Evolutionary conservation across 2,797 vertebrate species (phyloP), one percentile per base, ranked within the genome.

Genomic region (Spinibarbus caldwelli): DNA sequence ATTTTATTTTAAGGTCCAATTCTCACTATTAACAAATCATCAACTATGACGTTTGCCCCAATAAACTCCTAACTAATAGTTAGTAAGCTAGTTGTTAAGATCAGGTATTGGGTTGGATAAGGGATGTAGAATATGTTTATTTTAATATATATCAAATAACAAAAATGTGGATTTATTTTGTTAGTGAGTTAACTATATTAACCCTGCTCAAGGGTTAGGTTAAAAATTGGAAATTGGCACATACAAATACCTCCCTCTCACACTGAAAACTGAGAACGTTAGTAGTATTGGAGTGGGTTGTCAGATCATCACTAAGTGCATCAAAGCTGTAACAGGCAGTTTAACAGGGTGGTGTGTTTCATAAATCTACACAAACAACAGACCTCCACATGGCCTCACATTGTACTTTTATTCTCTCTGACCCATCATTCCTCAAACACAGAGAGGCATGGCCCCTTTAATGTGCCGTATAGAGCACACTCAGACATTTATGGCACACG

Each of bases 401-500:
- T 52, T 77, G 72, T 49, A 83, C 72, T 76, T 83, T 83, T 83
- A 67, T 83, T 78, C 73, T 78, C 73, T 78, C 45, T 77, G 82
- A 57, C 45, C 62, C 49, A 84, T 78, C 49, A 84, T 84, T 86
- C 54, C 62, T 85, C 80, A 67, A 87, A 82, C 66, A 71, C 49
- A 78, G 45, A 67, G 75, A 68, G 88, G 93, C 91, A 93, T 93
- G 93, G 94, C 90, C 90, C 90, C 91, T 93, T 95, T 94, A 95
- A 94, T 93, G 93, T 93, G 90, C 90, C 91, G 92, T 91, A 91
- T 85, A 92, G 90, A 93, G 91, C 90, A 91, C 90, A 92, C 92
- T 93, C 91, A 91, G 91, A 91, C 93, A 92, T 94, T 94, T 95
- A 95, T 93, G 93, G 92, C 93, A 92, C 91, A 92, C 91, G 91